Evolutionary conservation across 2,888 invertebrate species (phyloP).

Genomic region (Therioaphis trifolii): DNA sequence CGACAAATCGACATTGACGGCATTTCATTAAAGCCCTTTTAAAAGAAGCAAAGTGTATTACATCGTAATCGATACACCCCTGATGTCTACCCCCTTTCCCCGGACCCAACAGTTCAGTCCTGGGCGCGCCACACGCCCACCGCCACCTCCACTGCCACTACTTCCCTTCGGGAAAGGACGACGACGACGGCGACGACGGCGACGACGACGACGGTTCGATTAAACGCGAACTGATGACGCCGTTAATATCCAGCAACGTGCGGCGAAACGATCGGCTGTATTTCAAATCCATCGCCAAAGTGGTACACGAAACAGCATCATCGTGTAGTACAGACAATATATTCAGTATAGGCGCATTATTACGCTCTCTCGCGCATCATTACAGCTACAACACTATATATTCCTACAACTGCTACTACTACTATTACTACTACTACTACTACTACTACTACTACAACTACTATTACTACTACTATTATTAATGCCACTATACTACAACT

Average conservation of each 20-base stretch:
- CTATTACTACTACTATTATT: not conserved
- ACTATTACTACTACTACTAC: not conserved
- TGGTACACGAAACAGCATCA: not conserved
- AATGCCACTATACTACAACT: no score
- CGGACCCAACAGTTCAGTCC: not conserved
- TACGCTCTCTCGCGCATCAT: no score
- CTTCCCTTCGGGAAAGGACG: not conserved
- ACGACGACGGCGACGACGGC: no score
- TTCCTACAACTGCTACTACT: not conserved
- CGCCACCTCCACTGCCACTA: not conserved
- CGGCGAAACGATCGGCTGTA: constrained; percentile 5
- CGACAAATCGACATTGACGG: constrained; percentile 46
- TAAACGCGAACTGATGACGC: constrained; percentile 39
- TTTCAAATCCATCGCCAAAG: not conserved
- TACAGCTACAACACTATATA: no score
- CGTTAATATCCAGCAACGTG: constrained; percentile 24
- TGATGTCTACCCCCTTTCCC: not conserved
- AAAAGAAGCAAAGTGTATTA: constrained; percentile 62
- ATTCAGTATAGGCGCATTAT: no score
- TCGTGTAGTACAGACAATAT: not conserved
- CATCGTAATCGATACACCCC: constrained; percentile 62
- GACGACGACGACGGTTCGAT: constrained; percentile 22
- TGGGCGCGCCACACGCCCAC: constrained; percentile 6
- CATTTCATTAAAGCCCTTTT: constrained; percentile 61
- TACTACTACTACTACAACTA: not conserved